A percentile compares a stretch with the other conserved stretches of the same genome.
Evolutionary conservation across 2,888 invertebrate species (phyloP).

Genomic region (Pasiphila rectangulata): DNA sequence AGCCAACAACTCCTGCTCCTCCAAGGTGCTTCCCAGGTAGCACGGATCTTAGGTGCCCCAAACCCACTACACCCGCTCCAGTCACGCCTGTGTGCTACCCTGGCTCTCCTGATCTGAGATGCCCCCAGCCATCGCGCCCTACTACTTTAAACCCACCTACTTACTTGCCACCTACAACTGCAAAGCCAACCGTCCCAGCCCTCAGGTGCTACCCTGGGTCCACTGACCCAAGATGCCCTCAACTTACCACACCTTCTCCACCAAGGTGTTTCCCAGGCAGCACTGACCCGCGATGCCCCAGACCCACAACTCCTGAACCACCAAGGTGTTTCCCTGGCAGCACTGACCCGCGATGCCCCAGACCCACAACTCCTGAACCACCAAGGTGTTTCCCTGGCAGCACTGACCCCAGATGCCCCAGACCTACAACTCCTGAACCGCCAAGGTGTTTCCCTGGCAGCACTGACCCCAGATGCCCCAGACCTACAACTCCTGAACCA

Average conservation of each 20-base stretch:
- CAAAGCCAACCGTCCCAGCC: slow-evolving; percentile 31
- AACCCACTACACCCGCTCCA: slow-evolving; percentile 18
- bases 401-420: slow-evolving; percentile 42
- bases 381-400: slow-evolving; percentile 57
- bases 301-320: slow-evolving; percentile 33
- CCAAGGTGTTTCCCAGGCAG: slow-evolving; percentile 39
- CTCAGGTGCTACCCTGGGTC: slow-evolving; percentile 44
- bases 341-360: slow-evolving; percentile 34
- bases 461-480: slow-evolving; percentile 43
- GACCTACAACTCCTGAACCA: slow-evolving; percentile 38
- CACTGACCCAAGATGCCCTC: slow-evolving; percentile 38
- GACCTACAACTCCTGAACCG: slow-evolving; percentile 39
- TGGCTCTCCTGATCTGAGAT: slow-evolving; percentile 51
- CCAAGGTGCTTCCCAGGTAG: slow-evolving; percentile 39
- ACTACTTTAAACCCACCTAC: slow-evolving; percentile 37
- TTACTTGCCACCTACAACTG: slow-evolving; percentile 25
- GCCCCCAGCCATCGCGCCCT: slow-evolving; percentile 38
- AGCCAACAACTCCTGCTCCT: slow-evolving; percentile 40
- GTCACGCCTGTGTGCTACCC: slow-evolving; percentile 39
- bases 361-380: slow-evolving; percentile 31
- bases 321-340: slow-evolving; percentile 38
- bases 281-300: slow-evolving; percentile 46
- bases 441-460: slow-evolving; percentile 38
- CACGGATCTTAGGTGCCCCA: slow-evolving; percentile 32
- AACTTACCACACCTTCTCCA: slow-evolving; percentile 23